phyloP scores from a whole-genome alignment of 2,113 vertebrate species.

The Epinephelus cyanopodus region DNA sequence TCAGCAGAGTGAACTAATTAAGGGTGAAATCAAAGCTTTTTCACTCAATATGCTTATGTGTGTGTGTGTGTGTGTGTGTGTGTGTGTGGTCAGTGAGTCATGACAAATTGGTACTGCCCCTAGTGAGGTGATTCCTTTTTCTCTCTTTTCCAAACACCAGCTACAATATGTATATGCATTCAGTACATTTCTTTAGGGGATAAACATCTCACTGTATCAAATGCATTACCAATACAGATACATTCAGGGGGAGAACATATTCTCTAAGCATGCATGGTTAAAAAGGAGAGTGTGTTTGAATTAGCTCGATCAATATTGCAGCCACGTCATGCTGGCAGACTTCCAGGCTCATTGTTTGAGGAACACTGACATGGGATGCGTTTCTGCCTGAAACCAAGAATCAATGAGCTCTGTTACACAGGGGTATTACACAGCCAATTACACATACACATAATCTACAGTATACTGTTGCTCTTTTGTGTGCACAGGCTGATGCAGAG shows the following conservation, averaged over 20 bases:
- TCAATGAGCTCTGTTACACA: slow-evolving; percentile 11
- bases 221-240: neutral
- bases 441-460: slow-evolving; percentile 3
- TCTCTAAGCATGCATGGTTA: neutral
- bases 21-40: slow-evolving; percentile 48
- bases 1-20: slow-evolving; percentile 60
- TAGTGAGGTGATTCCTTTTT: neutral
- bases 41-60: slow-evolving; percentile 14
- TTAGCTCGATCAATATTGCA: slow-evolving; percentile 7
- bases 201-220: neutral
- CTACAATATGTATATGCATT: neutral
- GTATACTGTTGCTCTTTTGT: slow-evolving; percentile 3
- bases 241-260: neutral
- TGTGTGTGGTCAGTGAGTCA: slow-evolving; percentile 45
- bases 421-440: slow-evolving; percentile 37
- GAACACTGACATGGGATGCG: neutral
- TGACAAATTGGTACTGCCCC: slow-evolving; percentile 35
- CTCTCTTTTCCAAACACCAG: neutral
- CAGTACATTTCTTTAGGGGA: neutral
- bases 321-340: neutral
- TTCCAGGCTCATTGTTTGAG: slow-evolving; percentile 4
- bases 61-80: slow-evolving; percentile 16
- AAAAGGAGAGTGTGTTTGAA: neutral
- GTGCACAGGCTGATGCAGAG: slow-evolving; percentile 2
- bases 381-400: slow-evolving; percentile 2